Evolutionary conservation across 2,888 invertebrate genomes (phyloP).

Genomic region (Tryphoninae sp.): DNA sequence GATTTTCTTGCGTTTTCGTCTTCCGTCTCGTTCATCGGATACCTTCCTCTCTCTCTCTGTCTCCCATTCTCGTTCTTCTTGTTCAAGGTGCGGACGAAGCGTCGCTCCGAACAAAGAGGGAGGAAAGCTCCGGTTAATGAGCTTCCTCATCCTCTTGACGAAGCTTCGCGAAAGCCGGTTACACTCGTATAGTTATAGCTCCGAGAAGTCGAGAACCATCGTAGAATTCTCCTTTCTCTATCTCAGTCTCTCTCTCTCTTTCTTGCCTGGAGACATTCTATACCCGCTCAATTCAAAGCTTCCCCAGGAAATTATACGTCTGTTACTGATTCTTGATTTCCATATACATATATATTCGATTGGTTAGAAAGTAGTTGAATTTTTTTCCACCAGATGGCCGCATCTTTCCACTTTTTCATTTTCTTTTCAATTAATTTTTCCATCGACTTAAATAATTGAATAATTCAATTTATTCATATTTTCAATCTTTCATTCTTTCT

Average conservation of each 20-base stretch:
- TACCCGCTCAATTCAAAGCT: constrained; percentile 77
- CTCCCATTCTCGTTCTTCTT: constrained; percentile 26
- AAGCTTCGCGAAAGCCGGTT: constrained; percentile 77
- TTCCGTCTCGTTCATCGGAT: constrained; percentile 3
- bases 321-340: constrained; percentile 67
- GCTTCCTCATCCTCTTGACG: constrained; percentile 77
- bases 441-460: too few species aligned
- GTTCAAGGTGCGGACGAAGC: constrained; percentile 32
- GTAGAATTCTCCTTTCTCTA: neutral
- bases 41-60: neutral
- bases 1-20: constrained; percentile 25
- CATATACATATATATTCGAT: constrained; percentile 11
- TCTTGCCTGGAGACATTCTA: constrained; percentile 64
- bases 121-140: constrained; percentile 80
- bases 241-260: neutral
- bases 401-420: neutral
- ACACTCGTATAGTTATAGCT: constrained; percentile 72
- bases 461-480: neutral
- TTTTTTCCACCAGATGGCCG: neutral
- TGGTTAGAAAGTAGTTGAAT: neutral
- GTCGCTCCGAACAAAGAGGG: constrained; percentile 18
- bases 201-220: constrained; percentile 49
- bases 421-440: neutral
- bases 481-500: too few species aligned
- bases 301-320: constrained; percentile 79